phyloP scores from a whole-genome alignment of 2,113 vertebrate species.

The Chunga burmeisteri region DNA sequence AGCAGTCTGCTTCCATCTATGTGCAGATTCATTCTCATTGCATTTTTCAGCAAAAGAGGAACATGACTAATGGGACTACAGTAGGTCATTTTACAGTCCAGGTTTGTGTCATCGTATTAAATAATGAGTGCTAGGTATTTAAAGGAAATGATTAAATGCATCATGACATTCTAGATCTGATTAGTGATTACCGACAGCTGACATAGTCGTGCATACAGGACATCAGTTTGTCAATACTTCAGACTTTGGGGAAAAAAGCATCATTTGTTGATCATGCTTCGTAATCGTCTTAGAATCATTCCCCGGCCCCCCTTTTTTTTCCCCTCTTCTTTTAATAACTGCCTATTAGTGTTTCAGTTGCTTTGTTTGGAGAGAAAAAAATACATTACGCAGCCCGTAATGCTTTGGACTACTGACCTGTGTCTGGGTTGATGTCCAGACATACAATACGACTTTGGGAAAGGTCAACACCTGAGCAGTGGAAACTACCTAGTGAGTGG shows the following conservation, averaged over 20 bases:
- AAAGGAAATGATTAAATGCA: background rate
- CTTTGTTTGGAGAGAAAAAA: background rate
- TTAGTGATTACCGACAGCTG: background rate
- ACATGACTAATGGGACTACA: background rate
- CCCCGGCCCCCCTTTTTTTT: too few relatives aligned
- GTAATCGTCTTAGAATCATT: too few relatives aligned
- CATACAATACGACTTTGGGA: fast-evolving
- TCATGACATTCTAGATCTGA: background rate
- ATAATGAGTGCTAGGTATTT: background rate
- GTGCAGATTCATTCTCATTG: background rate
- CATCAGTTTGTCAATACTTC: background rate
- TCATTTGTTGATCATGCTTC: too few relatives aligned
- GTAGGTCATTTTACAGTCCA: background rate
- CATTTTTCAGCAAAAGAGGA: background rate
- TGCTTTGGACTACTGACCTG: background rate
- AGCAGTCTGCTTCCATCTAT: background rate
- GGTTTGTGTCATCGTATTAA: background rate
- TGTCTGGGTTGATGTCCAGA: background rate
- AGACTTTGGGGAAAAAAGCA: too few relatives aligned
- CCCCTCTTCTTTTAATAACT: background rate
- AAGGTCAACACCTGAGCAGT: background rate
- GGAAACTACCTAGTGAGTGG: background rate
- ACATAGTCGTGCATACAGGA: background rate
- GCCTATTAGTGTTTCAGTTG: background rate
- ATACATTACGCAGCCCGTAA: background rate